Base-by-base conservation (phyloP, 2,888 invertebrate species). In the Helleia helle region DNA sequence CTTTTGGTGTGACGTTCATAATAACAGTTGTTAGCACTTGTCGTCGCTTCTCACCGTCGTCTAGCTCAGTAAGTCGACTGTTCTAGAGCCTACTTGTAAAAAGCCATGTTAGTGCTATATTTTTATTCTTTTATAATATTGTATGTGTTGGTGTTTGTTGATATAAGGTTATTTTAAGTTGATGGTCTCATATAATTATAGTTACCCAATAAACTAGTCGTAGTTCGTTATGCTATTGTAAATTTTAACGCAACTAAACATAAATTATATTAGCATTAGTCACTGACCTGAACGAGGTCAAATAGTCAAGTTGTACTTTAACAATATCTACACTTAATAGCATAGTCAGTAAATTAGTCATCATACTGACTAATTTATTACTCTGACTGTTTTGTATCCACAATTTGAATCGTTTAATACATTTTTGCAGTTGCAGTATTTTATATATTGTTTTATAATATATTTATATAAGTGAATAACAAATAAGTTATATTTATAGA, bases 161-260 rank as follows among this genome's bases (percentile, higher is more conserved):
- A 40, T 45, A 31, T 25, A 24, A 31, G 31, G 24, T 22, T 30
- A 18, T 15, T 44, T 43, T 48, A 50, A 55, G 51, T 54, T 53
- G 49, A 52, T 62, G 60, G 66, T 69, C 59, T 65, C 59, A 55
- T 49, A 46, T 18, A 34, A 34, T 34, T 34, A 54, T 61, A 62
- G 77, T 80, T 79, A 80, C 79, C 80, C 55, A 65, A 62, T 59
- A 61, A 65, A 39, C 81, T 81, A 81, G 81, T 81, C 81, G 67
- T 74, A 72, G 66, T 51, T 54, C 52, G 53, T 59, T 67, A 61
- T 56, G 74, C 69, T 73, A 70, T 56, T 80, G 76, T 80, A 79
- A 63, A 76, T 73, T 65, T 57, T 51, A 43, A 45, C 52, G 57
- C 58, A 44, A 54, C 53, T 49, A 48, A 47, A 48, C 5, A 38